Percentiles rank a stretch among this genome's conserved stretches.
Conservation (phyloP, 2,888 invertebrate genomes). For the Gryllus longicercus region DNA sequence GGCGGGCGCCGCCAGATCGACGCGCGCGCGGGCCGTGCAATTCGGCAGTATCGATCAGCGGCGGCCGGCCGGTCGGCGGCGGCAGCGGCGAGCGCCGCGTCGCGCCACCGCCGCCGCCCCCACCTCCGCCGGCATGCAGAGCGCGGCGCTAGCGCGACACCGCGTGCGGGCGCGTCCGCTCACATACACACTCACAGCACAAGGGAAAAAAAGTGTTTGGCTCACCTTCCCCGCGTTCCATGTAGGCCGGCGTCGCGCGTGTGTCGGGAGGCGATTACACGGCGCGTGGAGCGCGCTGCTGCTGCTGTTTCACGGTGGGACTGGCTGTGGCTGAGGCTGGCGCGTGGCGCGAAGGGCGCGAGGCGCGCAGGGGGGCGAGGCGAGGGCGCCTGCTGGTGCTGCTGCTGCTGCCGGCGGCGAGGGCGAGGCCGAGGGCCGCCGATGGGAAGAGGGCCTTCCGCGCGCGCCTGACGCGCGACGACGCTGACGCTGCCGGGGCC, state of each 20-base stretch:
- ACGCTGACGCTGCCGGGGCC: neutral
- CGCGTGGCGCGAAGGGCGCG: too few species aligned
- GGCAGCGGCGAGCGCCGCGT: neutral
- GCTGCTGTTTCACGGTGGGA: neutral
- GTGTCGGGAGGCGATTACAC: neutral
- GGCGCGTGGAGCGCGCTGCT: slow-evolving; percentile 1
- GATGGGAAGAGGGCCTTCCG: neutral
- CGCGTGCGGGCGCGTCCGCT: too few species aligned
- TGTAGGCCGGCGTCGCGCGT: neutral
- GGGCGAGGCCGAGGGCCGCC: too few species aligned
- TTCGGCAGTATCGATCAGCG: slow-evolving; percentile 17
- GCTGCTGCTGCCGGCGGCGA: too few species aligned
- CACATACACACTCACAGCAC: too few species aligned
- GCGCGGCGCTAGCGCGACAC: too few species aligned
- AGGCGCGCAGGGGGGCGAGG: too few species aligned
- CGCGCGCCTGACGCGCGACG: neutral
- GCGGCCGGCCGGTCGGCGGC: neutral
- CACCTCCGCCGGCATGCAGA: neutral
- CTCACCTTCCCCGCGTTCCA: slow-evolving; percentile 11
- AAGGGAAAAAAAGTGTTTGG: too few species aligned
- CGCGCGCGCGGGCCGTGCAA: neutral
- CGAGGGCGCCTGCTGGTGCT: too few species aligned
- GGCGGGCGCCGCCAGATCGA: neutral
- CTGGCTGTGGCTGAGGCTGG: neutral
- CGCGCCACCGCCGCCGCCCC: neutral